Conservation (phyloP, 2,797 vertebrate species). For the Catharus ustulatus region DNA sequence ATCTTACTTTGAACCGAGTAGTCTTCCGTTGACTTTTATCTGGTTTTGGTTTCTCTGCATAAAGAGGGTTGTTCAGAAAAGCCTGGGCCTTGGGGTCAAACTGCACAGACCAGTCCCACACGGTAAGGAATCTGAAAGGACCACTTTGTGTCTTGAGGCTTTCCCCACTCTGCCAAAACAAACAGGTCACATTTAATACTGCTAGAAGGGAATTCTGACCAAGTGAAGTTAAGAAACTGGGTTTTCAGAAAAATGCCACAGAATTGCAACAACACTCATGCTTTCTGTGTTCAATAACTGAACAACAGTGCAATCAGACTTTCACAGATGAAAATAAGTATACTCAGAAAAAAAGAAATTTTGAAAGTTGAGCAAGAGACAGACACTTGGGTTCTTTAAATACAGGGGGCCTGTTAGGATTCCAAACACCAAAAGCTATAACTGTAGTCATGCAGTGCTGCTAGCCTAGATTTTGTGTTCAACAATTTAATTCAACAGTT, state of each 20-base stretch:
- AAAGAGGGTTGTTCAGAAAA: conserved; percentile 86
- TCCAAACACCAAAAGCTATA: neutral
- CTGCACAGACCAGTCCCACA: conserved; percentile 91
- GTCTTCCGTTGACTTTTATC: conserved; percentile 79
- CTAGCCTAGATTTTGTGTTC: neutral
- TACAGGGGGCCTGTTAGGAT: neutral
- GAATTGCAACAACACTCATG: neutral
- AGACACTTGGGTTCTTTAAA: neutral
- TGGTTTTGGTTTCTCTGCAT: conserved; percentile 81
- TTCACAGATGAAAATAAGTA: neutral
- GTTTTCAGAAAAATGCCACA: neutral
- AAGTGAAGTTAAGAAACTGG: neutral
- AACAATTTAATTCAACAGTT: neutral
- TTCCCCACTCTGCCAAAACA: conserved; percentile 82
- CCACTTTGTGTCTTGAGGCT: conserved; percentile 75
- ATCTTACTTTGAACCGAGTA: conserved; percentile 80
- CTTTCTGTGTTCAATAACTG: neutral
- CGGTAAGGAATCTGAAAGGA: conserved; percentile 82
- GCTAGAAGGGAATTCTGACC: neutral
- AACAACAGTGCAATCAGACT: neutral
- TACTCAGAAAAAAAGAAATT: neutral
- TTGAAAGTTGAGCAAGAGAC: neutral
- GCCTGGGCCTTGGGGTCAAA: conserved; percentile 85
- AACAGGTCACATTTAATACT: conserved; percentile 41
- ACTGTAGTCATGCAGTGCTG: neutral